Evolutionary conservation across 2,888 invertebrate genomes (phyloP), one percentile per base, ranked within the genome.

Genomic region (Rhagophthalmus giganteus): DNA sequence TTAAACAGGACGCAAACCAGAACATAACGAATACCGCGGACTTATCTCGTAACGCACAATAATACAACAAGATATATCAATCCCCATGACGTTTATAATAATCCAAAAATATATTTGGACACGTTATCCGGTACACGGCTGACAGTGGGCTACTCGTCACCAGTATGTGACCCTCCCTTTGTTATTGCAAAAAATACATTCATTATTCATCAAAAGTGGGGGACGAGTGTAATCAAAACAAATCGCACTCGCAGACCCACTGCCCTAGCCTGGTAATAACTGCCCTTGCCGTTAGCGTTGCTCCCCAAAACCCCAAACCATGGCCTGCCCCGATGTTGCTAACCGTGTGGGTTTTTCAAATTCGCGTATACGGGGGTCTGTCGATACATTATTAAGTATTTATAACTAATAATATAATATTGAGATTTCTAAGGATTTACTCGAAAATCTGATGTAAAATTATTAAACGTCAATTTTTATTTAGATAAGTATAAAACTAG

Each of bases 171-270:
- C 65, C 64, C 67, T 64, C 67, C 66, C 64, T 67, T 68, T 68
- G 66, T 69, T 68, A 64, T 68, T 68, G 63, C 61, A 66, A 67
- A 64, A 69, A 67, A 67, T 66, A 68, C 69, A 68, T 69, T 69
- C 69, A 69, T 69, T 69, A 69, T 68, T 68, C 68, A 69, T 69
- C 66, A 68, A 66, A 69, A 67, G 66, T 65, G 66, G 65, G 65
- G 66, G 65, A 62, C 62, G 62, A 62, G 66, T 64, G 67, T 69
- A 69, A 70, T 70, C 70, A 70, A 69, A 70, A 70, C 70, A 70
- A 69, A 70, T 70, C 70, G 70, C 67, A 66, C 62, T 67, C 58
- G 61, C 60, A 62, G 65, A 66, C 70, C 68, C 67, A 67, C 66
- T 69, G 68, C 67, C 69, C 69, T 67, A 65, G 59, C 64, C 58